Percentiles rank a stretch among this genome's conserved stretches.
phyloP scores from a whole-genome alignment of 2,797 vertebrate species.

The Chanos chanos region DNA sequence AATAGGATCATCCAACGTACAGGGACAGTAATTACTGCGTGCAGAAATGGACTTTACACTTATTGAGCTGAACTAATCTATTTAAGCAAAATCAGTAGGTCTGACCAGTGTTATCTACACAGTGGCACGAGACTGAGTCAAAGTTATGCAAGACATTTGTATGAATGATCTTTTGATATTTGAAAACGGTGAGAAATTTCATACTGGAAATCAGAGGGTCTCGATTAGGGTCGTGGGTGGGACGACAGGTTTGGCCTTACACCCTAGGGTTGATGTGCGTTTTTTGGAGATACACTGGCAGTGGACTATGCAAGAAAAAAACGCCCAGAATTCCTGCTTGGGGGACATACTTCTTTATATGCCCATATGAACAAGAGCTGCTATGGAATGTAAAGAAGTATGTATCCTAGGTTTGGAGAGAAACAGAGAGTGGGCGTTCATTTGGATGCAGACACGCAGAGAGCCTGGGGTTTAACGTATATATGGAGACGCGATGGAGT shows the following conservation, averaged over 20 bases:
- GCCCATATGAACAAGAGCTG: constrained; percentile 96
- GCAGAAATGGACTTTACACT: constrained; percentile 1
- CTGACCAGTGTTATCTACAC: neutral
- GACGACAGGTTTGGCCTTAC: no score
- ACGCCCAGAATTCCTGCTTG: constrained; percentile 82
- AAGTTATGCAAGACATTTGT: no score
- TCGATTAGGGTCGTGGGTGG: no score
- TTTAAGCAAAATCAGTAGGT: neutral
- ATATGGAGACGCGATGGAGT: neutral
- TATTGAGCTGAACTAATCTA: neutral
- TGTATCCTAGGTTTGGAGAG: constrained; percentile 90
- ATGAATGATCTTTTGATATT: no score
- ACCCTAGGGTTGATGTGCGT: no score
- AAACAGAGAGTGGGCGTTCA: constrained; percentile 21
- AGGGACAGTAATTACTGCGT: neutral
- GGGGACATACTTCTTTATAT: constrained; percentile 99
- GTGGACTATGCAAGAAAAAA: no score
- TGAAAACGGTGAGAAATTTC: no score
- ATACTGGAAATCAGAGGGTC: no score
- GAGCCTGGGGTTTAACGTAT: neutral
- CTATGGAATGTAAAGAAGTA: constrained; percentile 99
- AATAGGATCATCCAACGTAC: neutral
- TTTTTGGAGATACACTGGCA: no score
- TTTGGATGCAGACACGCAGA: neutral
- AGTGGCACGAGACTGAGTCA: constrained; percentile 29